These are phyloP conservation scores for Myiozetetes cayanensis DNA, from an alignment of 2,113 vertebrate genomes.

Conservation along the genomic window DNA sequence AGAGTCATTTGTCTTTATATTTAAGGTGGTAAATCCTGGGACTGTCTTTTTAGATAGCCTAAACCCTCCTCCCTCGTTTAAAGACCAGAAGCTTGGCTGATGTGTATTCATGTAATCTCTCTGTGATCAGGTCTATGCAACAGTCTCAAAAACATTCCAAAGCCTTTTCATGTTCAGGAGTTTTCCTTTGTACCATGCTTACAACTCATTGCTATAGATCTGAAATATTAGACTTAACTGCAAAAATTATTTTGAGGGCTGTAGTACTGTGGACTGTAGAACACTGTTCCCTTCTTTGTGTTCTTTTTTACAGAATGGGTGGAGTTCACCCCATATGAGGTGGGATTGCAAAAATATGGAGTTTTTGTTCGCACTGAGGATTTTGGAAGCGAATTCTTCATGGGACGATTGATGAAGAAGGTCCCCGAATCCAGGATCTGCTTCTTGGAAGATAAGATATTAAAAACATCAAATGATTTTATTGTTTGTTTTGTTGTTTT, in stretches of 20 bases:
- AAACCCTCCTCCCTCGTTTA: background rate
- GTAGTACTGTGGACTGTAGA: background rate
- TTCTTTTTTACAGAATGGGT: conserved; percentile 78
- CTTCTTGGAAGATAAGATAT: conserved; percentile 78
- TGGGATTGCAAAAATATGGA: conserved; percentile 86
- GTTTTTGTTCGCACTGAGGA: conserved; percentile 78
- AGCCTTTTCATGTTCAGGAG: background rate
- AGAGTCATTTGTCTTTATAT: background rate
- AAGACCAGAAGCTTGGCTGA: background rate
- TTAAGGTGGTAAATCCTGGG: background rate
- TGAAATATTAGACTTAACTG: background rate
- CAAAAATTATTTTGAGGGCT: background rate
- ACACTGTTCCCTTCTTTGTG: background rate
- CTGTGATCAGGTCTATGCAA: background rate
- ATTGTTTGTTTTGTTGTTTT: background rate
- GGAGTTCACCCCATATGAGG: conserved; percentile 89
- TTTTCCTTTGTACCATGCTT: background rate
- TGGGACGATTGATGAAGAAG: conserved; percentile 82
- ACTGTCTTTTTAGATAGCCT: background rate
- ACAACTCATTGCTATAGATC: background rate
- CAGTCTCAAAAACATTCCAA: background rate
- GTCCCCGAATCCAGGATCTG: conserved; percentile 80
- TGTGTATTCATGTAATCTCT: background rate
- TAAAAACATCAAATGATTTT: background rate
- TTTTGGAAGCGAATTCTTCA: conserved; percentile 88